A percentile compares a stretch with the other conserved stretches of the same genome.
These are phyloP conservation scores for Tethya wilhelma DNA, from an alignment of 37 sponge, comb jelly and placozoan genomes.

Conservation along the genomic window DNA sequence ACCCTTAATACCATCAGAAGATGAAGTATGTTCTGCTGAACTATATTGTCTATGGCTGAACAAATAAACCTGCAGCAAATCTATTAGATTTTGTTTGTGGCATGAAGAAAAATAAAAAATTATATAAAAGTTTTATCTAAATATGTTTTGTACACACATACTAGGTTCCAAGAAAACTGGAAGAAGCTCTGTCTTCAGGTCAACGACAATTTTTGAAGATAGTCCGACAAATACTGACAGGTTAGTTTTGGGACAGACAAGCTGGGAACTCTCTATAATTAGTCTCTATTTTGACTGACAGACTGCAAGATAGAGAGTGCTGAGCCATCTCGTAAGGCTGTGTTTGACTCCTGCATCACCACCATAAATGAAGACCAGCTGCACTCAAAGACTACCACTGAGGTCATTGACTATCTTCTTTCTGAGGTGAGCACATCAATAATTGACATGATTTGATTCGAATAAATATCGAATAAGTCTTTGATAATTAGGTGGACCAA, in stretches of 20 bases:
- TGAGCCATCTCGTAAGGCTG: slow-evolving; percentile 10
- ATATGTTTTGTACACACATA: too few relatives aligned
- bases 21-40: too few relatives aligned
- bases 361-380: slow-evolving; percentile 33
- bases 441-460: background rate
- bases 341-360: slow-evolving; percentile 34
- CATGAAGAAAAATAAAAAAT: too few relatives aligned
- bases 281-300: too few relatives aligned
- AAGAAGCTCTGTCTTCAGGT: slow-evolving; percentile 4
- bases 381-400: slow-evolving; percentile 30
- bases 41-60: too few relatives aligned
- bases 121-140: too few relatives aligned
- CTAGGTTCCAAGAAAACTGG: background rate
- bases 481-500: slow-evolving; percentile 22
- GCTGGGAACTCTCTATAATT: too few relatives aligned
- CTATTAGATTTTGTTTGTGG: too few relatives aligned
- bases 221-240: slow-evolving; percentile 13
- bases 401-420: slow-evolving; percentile 49
- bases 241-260: too few relatives aligned
- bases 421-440: slow-evolving; percentile 31
- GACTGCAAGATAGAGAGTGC: slow-evolving; percentile 15
- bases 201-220: background rate
- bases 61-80: too few relatives aligned
- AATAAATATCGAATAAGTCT: background rate
- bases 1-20: too few relatives aligned